Percentiles rank a stretch among this genome's conserved stretches.
phyloP scores from a whole-genome alignment of 64 coral and sea anemone species.

The Montipora cactus region DNA sequence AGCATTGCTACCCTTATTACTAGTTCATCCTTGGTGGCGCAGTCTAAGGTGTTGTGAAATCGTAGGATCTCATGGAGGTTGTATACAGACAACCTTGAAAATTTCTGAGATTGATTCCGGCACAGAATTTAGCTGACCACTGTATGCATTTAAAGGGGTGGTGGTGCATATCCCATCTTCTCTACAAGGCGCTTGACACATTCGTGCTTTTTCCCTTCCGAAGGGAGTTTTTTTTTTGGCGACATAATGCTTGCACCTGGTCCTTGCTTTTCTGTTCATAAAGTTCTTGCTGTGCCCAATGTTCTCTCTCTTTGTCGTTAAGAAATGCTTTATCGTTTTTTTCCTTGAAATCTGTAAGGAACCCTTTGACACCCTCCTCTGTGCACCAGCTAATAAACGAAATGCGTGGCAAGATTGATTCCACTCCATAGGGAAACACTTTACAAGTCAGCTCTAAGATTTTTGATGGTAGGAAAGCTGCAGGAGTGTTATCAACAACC shows the following conservation, averaged over 20 bases:
- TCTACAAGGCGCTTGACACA: conserved; percentile 14
- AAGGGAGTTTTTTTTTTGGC: background rate
- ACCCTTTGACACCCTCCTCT: background rate
- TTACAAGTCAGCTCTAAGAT: conserved; percentile 1
- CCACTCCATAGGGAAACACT: conserved; percentile 3
- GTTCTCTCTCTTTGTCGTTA: conserved; percentile 20
- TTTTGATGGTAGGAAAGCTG: conserved; percentile 14
- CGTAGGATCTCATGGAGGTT: background rate
- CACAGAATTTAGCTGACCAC: background rate
- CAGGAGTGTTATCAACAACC: background rate
- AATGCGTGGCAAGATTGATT: conserved; percentile 5
- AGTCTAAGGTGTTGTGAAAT: background rate
- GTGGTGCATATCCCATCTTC: background rate
- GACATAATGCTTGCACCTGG: background rate
- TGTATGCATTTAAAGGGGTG: conserved; percentile 2
- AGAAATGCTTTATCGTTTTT: conserved; percentile 1
- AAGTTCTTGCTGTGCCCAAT: background rate
- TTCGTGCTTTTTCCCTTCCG: background rate
- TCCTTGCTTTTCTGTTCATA: background rate
- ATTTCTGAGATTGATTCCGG: background rate
- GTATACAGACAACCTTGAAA: conserved; percentile 2
- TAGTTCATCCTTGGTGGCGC: background rate
- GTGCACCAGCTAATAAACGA: conserved; percentile 14
- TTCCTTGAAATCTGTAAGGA: background rate
- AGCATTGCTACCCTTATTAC: background rate